Evolutionary conservation across 2,797 vertebrate genomes (phyloP).

Genomic region (Epinephelus malabaricus): DNA sequence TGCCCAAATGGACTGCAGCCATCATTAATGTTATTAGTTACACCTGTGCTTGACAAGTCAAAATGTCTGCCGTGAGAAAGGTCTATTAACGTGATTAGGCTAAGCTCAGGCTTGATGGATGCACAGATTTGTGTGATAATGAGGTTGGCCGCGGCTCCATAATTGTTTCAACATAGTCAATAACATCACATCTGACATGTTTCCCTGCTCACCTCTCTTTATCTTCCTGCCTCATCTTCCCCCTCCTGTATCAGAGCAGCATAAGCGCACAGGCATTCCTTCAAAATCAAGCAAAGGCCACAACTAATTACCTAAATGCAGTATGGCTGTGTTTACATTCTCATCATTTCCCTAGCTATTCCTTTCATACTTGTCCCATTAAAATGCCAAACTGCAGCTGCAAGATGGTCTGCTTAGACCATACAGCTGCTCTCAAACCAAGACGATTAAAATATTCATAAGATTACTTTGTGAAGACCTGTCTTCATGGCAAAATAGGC

Average conservation of each 20-base stretch:
- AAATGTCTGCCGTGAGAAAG: conserved; percentile 9
- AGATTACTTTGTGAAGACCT: neutral
- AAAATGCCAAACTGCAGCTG: neutral
- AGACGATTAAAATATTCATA: too few relatives aligned
- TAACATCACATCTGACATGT: conserved; percentile 49
- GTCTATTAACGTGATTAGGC: conserved; percentile 17
- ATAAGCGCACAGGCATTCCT: neutral
- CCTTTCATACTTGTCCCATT: neutral
- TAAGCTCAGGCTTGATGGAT: conserved; percentile 49
- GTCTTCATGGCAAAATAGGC: neutral
- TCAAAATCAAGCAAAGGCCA: neutral
- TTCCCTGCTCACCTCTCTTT: conserved; percentile 15
- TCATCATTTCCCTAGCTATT: neutral
- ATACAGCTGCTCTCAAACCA: neutral
- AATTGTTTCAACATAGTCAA: conserved; percentile 38
- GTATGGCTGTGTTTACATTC: neutral
- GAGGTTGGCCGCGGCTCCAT: conserved; percentile 35
- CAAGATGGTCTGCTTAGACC: neutral
- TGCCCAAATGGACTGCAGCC: neutral
- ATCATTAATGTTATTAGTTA: conserved; percentile 11
- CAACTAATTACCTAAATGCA: neutral
- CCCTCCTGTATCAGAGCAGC: neutral
- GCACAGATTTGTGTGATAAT: conserved; percentile 51
- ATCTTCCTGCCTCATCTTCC: conserved; percentile 3
- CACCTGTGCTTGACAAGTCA: conserved; percentile 30